These are phyloP conservation scores for Pemphigus obesinymphae DNA, from an alignment of 1,140 invertebrate genomes.

Conservation along the genomic window DNA sequence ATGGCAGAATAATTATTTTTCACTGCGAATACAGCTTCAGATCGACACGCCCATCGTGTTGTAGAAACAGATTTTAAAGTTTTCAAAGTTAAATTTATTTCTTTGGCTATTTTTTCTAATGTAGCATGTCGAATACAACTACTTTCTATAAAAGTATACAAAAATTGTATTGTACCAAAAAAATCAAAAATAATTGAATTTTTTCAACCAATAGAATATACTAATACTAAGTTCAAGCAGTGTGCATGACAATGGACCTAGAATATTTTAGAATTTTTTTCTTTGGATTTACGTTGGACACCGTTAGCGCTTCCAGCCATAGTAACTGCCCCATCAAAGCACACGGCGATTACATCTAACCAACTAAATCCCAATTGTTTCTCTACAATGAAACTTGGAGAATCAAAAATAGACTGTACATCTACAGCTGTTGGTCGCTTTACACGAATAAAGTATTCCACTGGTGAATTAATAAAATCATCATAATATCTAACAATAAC, in stretches of 20 bases:
- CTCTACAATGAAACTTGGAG: background rate
- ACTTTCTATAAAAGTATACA: constrained; percentile 42
- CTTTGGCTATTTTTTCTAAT: constrained; percentile 41
- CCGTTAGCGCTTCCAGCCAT: background rate
- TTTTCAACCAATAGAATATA: background rate
- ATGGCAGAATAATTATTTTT: constrained; percentile 27
- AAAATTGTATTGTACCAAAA: constrained; percentile 38
- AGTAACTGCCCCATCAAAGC: background rate
- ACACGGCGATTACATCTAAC: background rate
- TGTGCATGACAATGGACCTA: background rate
- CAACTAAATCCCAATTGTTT: background rate
- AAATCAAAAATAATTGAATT: constrained; percentile 17
- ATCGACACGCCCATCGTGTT: constrained; percentile 42
- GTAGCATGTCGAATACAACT: constrained; percentile 41
- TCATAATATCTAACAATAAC: background rate
- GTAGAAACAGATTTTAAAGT: constrained; percentile 42
- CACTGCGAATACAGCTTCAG: constrained; percentile 40
- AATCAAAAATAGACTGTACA: background rate
- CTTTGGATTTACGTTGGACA: background rate
- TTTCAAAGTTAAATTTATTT: constrained; percentile 33
- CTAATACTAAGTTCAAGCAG: background rate
- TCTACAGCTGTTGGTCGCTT: background rate
- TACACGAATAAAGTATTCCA: background rate
- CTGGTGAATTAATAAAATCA: background rate
- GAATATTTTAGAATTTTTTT: background rate